A percentile compares a stretch with the other conserved stretches of the same genome.
These are phyloP conservation scores for Thera britannica DNA, from an alignment of 2,888 invertebrate species.

Conservation along the genomic window DNA sequence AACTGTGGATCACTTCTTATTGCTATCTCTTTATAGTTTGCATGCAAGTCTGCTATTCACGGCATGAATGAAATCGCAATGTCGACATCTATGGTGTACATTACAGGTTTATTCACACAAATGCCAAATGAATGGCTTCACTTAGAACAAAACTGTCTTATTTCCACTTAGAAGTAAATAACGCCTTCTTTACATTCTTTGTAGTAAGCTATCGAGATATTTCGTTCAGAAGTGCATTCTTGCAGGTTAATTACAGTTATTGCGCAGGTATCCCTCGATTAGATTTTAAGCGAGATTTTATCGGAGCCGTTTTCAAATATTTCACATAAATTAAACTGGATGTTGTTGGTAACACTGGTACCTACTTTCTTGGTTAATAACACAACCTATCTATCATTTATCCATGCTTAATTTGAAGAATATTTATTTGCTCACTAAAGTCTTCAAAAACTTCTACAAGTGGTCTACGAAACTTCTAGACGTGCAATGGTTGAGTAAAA, in stretches of 20 bases:
- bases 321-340: not conserved
- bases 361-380: too few species aligned
- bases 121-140: slow-evolving; percentile 21
- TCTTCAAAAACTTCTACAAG: too few species aligned
- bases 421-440: too few species aligned
- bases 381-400: too few species aligned
- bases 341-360: too few species aligned
- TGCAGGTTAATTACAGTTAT: slow-evolving; percentile 18
- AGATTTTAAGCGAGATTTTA: slow-evolving; percentile 13
- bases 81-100: slow-evolving; percentile 10
- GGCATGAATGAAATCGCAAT: slow-evolving; percentile 26
- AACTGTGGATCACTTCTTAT: slow-evolving; percentile 16
- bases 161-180: slow-evolving; percentile 21
- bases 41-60: not conserved
- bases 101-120: slow-evolving; percentile 21
- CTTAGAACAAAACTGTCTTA: slow-evolving; percentile 16
- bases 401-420: too few species aligned
- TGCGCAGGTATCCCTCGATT: slow-evolving; percentile 4
- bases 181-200: slow-evolving; percentile 46
- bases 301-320: not conserved
- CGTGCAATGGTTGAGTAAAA: too few species aligned
- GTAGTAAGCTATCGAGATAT: slow-evolving; percentile 42
- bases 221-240: slow-evolving; percentile 26
- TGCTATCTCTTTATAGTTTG: not conserved
- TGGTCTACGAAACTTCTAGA: too few species aligned